These are phyloP conservation scores for Hemibagrus guttatus DNA, from an alignment of 2,797 vertebrate genomes.

Conservation along the genomic window DNA sequence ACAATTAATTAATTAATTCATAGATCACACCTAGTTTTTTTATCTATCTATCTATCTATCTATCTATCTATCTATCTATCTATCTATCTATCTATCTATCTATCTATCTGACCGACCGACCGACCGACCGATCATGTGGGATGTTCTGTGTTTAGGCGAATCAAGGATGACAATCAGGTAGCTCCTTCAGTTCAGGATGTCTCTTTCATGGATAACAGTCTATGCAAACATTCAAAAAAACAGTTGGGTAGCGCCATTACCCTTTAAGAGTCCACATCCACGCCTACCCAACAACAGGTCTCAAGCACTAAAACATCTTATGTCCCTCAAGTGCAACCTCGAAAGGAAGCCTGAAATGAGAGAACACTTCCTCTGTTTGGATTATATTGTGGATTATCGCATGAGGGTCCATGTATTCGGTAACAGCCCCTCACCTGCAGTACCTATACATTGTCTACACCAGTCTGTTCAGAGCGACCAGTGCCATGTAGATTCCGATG, in stretches of 20 bases:
- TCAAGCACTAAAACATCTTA: neutral
- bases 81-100: no score
- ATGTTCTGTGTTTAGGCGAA: neutral
- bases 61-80: no score
- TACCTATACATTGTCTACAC: constrained; percentile 40
- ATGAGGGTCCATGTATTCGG: constrained; percentile 42
- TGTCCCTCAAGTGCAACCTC: neutral
- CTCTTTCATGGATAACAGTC: neutral
- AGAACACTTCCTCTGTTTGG: neutral
- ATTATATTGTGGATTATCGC: constrained; percentile 39
- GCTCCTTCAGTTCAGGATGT: neutral
- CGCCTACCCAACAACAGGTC: neutral
- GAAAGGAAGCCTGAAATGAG: neutral
- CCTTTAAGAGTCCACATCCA: neutral
- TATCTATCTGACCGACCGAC: no score
- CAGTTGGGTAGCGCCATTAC: neutral
- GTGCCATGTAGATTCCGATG: neutral
- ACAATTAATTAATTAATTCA: no score
- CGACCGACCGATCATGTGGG: no score
- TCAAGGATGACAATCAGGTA: neutral
- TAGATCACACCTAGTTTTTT: no score
- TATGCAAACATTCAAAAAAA: neutral
- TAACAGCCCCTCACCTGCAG: constrained; percentile 26
- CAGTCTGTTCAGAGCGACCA: neutral
- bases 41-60: no score